Conservation (phyloP, 1,140 invertebrate species). For the Drosophila repletoides region DNA sequence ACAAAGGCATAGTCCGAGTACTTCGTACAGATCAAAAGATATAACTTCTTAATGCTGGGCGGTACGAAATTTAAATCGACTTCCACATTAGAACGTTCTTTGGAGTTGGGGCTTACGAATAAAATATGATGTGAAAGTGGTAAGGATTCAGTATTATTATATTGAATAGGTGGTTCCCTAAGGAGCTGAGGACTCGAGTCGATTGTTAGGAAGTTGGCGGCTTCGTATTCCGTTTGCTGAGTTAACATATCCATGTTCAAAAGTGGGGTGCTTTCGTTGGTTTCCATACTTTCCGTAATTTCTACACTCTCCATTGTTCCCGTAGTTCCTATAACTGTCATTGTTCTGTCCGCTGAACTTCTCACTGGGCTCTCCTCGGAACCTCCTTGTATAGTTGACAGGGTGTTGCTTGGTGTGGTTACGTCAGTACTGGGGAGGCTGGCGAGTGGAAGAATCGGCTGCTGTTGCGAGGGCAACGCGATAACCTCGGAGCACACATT, state of each 20-base stretch:
- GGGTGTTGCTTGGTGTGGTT: constrained; percentile 9
- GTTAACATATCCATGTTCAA: constrained; percentile 41
- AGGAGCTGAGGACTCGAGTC: no score
- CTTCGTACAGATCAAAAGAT: constrained; percentile 38
- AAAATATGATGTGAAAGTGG: background rate
- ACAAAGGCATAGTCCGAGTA: constrained; percentile 75
- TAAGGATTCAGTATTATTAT: background rate
- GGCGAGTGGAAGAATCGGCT: background rate
- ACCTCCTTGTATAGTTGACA: constrained; percentile 1
- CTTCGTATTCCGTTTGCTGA: background rate
- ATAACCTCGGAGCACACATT: constrained; percentile 17
- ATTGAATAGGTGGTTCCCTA: no score
- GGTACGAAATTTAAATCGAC: constrained; percentile 51
- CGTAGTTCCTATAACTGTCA: no score
- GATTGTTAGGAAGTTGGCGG: no score
- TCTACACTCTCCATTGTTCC: no score
- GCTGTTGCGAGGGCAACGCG: background rate
- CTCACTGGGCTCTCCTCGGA: background rate
- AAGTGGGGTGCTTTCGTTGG: constrained; percentile 6
- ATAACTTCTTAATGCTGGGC: constrained; percentile 40
- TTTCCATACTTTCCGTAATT: no score
- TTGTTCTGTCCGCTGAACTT: no score
- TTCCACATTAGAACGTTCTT: background rate
- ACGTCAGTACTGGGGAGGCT: constrained; percentile 36
- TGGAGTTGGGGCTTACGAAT: background rate